phyloP scores from a whole-genome alignment of 2,888 invertebrate species.

The Clunio marinus region DNA sequence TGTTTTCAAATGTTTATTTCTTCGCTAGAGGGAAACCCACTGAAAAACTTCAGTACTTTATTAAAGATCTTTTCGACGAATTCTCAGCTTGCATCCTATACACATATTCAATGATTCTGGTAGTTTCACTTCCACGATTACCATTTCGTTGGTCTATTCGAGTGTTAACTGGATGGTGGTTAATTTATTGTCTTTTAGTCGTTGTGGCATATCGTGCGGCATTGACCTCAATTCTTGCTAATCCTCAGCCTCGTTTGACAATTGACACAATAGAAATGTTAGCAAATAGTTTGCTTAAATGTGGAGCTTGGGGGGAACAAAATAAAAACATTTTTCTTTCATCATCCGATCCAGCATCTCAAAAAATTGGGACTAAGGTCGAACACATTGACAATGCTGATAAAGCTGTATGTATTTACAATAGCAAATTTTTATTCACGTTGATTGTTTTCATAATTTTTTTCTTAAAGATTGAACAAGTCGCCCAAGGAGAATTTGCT shows the following conservation, averaged over 20 bases:
- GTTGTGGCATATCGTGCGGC: slow-evolving; percentile 78
- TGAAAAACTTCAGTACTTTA: not conserved
- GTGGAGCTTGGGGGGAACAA: slow-evolving; percentile 70
- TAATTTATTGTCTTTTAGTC: slow-evolving; percentile 76
- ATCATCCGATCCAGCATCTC: slow-evolving; percentile 63
- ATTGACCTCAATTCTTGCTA: slow-evolving; percentile 78
- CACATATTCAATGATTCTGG: slow-evolving; percentile 75
- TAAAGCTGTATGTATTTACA: slow-evolving; percentile 62
- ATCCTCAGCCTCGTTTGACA: slow-evolving; percentile 69
- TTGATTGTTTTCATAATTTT: too few relatives aligned
- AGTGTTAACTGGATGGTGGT: slow-evolving; percentile 80
- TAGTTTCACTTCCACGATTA: slow-evolving; percentile 71
- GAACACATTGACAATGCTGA: slow-evolving; percentile 60
- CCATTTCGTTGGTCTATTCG: slow-evolving; percentile 77
- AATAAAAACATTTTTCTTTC: slow-evolving; percentile 66
- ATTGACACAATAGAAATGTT: slow-evolving; percentile 72
- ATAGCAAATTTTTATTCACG: too few relatives aligned
- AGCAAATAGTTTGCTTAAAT: slow-evolving; percentile 60
- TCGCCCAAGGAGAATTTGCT: slow-evolving; percentile 67
- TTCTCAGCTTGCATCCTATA: slow-evolving; percentile 70
- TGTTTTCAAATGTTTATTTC: slow-evolving; percentile 53
- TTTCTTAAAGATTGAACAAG: slow-evolving; percentile 56
- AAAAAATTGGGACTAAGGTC: slow-evolving; percentile 64
- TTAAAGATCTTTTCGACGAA: slow-evolving; percentile 66
- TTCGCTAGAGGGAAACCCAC: not conserved